Evolutionary conservation across 2,888 invertebrate species (phyloP).

Genomic region (Taphrorychus bicolor): DNA sequence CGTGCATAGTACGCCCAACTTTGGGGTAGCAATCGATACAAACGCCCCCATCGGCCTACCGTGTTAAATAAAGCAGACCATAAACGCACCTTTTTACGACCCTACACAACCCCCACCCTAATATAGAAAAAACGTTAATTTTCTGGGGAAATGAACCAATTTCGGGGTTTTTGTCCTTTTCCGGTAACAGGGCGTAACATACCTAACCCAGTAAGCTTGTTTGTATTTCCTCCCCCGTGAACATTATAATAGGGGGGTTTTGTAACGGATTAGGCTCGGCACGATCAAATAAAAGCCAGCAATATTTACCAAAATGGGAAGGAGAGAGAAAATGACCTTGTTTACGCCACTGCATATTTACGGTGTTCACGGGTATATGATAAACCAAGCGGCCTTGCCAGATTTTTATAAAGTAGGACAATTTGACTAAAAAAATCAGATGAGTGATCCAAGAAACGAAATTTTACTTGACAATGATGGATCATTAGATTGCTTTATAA

Average conservation of each 20-base stretch:
- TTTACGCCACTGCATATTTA: neutral
- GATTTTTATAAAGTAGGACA: neutral
- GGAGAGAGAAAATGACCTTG: constrained; percentile 1
- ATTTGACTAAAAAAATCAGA: neutral
- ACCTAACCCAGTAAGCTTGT: neutral
- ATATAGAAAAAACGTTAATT: constrained; percentile 9
- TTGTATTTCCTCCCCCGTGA: neutral
- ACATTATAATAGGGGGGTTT: constrained; percentile 5
- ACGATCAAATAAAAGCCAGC: neutral
- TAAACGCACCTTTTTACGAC: neutral
- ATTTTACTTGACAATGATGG: neutral
- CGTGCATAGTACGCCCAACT: too few species aligned
- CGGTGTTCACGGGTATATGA: neutral
- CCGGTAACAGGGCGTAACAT: neutral
- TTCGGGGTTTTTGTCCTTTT: neutral
- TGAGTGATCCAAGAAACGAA: neutral
- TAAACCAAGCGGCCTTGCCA: neutral
- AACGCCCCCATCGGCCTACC: neutral
- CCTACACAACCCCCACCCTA: neutral
- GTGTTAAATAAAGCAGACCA: neutral
- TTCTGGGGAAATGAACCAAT: neutral
- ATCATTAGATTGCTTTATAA: too few species aligned
- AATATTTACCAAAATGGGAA: neutral
- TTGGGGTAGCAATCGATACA: neutral
- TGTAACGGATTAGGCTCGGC: neutral